phyloP scores from a whole-genome alignment of 2,797 vertebrate species.

The Thripadectes ignobilis region DNA sequence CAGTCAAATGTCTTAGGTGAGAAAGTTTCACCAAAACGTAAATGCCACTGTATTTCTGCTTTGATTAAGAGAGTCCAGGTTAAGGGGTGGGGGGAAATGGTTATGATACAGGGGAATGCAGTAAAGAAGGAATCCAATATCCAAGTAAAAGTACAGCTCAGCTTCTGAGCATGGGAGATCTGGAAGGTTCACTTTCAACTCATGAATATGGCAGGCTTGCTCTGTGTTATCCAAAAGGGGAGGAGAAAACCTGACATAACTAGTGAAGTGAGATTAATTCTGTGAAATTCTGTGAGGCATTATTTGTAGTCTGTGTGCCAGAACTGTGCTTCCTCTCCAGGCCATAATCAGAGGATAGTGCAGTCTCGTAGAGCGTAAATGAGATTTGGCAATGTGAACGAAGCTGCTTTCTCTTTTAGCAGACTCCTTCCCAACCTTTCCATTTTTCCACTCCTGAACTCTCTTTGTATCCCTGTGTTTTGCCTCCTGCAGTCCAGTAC shows the following conservation, averaged over 20 bases:
- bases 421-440: neutral
- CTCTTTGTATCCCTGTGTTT: neutral
- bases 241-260: neutral
- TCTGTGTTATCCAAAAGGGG: neutral
- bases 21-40: constrained; percentile 17
- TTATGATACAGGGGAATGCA: neutral
- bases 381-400: neutral
- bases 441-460: neutral
- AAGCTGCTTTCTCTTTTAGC: neutral
- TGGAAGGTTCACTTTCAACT: neutral
- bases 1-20: constrained; percentile 43
- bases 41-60: constrained; percentile 13
- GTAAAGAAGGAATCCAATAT: neutral
- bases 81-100: neutral
- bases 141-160: neutral
- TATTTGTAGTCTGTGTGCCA: neutral
- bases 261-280: neutral
- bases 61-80: neutral
- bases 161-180: neutral
- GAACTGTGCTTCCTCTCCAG: neutral
- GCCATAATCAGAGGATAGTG: neutral
- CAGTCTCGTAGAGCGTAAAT: neutral
- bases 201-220: neutral
- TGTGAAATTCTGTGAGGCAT: neutral
- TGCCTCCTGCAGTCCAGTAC: constrained; percentile 87